These are phyloP conservation scores for Polymixis flavicincta DNA, from an alignment of 2,888 invertebrate species.

Conservation along the genomic window DNA sequence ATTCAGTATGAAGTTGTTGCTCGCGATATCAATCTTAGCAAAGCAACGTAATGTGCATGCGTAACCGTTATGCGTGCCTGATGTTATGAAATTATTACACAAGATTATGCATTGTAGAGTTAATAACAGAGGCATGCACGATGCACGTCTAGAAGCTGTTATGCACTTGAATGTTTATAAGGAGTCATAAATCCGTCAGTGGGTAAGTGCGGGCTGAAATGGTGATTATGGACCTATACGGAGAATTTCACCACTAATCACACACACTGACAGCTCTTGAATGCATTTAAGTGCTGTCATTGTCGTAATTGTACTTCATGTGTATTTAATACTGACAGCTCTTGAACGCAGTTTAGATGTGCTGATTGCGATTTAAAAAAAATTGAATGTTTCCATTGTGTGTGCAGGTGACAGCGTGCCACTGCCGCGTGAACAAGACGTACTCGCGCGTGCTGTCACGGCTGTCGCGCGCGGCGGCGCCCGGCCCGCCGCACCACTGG, in stretches of 20 bases:
- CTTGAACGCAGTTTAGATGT: too few relatives aligned
- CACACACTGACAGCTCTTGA: too few relatives aligned
- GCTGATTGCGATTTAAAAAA: too few relatives aligned
- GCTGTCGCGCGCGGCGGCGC: constrained; percentile 82
- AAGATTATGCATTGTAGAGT: constrained; percentile 34
- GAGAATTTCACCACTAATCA: too few relatives aligned
- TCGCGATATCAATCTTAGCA: constrained; percentile 7
- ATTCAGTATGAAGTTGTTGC: constrained; percentile 10
- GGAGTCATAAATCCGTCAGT: constrained; percentile 1
- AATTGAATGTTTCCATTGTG: too few relatives aligned
- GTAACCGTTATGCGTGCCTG: constrained; percentile 30
- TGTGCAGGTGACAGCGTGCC: constrained; percentile 93
- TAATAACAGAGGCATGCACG: constrained; percentile 14
- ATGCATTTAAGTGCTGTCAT: too few relatives aligned
- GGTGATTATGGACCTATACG: neutral
- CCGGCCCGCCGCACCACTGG: constrained; percentile 90
- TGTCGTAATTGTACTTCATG: too few relatives aligned
- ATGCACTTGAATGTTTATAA: constrained; percentile 13
- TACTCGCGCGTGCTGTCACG: constrained; percentile 92
- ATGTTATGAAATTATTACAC: constrained; percentile 49
- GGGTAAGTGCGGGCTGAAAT: neutral
- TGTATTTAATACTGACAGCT: too few relatives aligned
- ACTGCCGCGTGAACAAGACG: constrained; percentile 95
- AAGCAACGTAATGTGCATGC: constrained; percentile 14
- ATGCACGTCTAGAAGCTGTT: constrained; percentile 13